Conservation (phyloP, 2,888 invertebrate genomes). For the Notodonta ziczac region DNA sequence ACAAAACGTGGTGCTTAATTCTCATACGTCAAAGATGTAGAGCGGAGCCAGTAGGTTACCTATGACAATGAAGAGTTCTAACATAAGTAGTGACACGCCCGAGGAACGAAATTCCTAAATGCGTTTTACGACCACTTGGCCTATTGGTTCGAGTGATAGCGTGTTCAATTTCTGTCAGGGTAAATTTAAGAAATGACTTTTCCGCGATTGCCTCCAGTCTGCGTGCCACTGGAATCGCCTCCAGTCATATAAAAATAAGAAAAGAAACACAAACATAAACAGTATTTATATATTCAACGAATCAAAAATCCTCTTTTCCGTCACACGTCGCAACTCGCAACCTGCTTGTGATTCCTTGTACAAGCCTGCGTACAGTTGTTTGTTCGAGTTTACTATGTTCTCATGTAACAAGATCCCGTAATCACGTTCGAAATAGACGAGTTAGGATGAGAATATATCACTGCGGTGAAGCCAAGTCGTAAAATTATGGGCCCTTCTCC, state of each 20-base stretch:
- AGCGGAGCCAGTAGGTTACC: neutral
- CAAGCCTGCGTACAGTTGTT: neutral
- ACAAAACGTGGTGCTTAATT: neutral
- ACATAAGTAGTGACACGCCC: no score
- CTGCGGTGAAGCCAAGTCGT: neutral
- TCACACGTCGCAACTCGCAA: neutral
- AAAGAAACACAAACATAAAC: neutral
- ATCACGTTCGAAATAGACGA: slow-evolving; percentile 12
- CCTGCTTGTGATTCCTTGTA: slow-evolving; percentile 3
- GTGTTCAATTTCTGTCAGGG: no score
- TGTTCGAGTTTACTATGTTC: neutral
- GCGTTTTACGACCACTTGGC: no score
- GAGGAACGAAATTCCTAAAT: no score
- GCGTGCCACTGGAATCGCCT: no score
- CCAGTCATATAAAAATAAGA: neutral
- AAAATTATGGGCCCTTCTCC: neutral
- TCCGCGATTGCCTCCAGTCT: no score
- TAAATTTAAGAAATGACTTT: no score
- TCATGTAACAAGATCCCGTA: slow-evolving; percentile 14
- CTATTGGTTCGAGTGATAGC: no score
- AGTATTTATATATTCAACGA: neutral
- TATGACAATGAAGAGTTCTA: neutral
- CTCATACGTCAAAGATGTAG: neutral
- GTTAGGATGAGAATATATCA: slow-evolving; percentile 13
- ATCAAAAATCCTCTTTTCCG: neutral